Base-by-base conservation (phyloP, 2,113 vertebrate species). In the Dascyllus trimaculatus region DNA sequence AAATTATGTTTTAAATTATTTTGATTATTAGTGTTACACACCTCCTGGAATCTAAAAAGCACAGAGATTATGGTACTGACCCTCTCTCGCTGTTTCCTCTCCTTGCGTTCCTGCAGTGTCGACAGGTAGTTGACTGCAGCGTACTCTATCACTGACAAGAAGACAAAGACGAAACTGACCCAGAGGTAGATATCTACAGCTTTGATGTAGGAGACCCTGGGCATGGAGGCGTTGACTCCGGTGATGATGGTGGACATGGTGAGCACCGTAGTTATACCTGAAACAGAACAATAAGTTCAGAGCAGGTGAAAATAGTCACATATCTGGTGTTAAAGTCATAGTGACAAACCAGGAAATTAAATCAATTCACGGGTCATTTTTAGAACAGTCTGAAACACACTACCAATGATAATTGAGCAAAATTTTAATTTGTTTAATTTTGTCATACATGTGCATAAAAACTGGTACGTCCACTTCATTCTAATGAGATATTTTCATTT, bases 161-260 rank as follows among this genome's bases (percentile, higher is more conserved):
- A 99, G 74, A 98, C 97, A 1, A 98, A 98, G 86, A 98, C 97
- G 24, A 98, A 98, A 86, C 97, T 98, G 94, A 97, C 95, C 97
- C 97, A 97, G 57, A 98, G 95, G 91, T 96, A 97, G 71, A 97
- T 96, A 87, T 96, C 97, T 93, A 98, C 97, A 0, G 97, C 97
- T 94, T 98, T 98, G 91, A 98, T 96, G 94, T 98, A 98, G 82
- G 96, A 97, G 7, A 97, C 97, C 1, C 96, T 93, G 15, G 97
- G 97, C 97, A 98, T 97, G 91, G 97, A 98, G 60, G 96, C 96
- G 0, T 98, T 98, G 54, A 98, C 96, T 0, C 96, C 97, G 0
- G 96, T 97, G 90, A 96, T 96, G 93, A 96, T 96, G 0, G 92
- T 94, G 29, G 94, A 95, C 93, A 94, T 92, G 71, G 94, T 90